Evolutionary conservation across 1,140 invertebrate genomes (phyloP).

Genomic region (Reticulitermes speratus): DNA sequence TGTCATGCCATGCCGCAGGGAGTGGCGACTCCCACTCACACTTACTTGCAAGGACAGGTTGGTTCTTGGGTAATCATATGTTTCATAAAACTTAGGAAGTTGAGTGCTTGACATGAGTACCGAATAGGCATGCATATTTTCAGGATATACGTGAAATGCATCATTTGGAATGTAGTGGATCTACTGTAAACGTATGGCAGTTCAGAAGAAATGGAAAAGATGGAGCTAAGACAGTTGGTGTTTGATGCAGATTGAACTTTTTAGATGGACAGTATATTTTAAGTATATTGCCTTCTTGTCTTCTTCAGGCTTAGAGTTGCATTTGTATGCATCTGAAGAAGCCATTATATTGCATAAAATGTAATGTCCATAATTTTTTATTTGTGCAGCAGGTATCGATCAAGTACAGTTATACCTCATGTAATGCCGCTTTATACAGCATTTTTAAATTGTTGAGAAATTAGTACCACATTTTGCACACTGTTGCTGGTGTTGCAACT

Average conservation of each 20-base stretch:
- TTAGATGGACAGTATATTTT: background rate
- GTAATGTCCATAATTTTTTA: background rate
- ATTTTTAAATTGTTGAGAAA: too few species aligned
- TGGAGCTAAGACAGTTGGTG: constrained; percentile 17
- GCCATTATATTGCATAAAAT: background rate
- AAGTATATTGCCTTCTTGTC: background rate
- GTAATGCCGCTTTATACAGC: too few species aligned
- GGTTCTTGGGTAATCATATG: background rate
- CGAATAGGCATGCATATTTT: background rate
- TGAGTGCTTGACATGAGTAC: background rate
- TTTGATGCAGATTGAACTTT: constrained; percentile 8
- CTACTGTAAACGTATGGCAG: background rate
- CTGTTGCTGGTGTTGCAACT: too few species aligned
- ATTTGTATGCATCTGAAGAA: background rate
- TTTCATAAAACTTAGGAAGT: background rate
- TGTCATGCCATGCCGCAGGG: background rate
- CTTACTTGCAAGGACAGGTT: background rate
- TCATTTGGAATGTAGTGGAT: background rate
- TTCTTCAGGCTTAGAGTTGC: background rate
- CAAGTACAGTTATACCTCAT: background rate
- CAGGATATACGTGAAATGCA: constrained; percentile 6
- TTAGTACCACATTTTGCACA: too few species aligned
- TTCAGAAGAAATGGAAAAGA: background rate
- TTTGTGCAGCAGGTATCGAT: background rate
- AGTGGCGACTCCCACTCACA: background rate